These are phyloP conservation scores for Erithacus rubecula DNA, from an alignment of 2,797 vertebrate species.

Conservation along the genomic window DNA sequence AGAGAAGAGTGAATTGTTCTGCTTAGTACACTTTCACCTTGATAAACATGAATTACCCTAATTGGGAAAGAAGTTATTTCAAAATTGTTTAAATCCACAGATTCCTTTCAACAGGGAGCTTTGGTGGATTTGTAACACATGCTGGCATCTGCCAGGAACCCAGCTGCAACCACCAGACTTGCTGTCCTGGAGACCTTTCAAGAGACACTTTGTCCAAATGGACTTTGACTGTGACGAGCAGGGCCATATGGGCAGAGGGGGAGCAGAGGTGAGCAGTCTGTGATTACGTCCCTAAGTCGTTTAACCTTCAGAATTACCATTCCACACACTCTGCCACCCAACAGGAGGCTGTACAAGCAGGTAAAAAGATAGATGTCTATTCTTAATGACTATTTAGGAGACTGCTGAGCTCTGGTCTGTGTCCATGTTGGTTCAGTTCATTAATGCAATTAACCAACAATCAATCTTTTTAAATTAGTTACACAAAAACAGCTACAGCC, in stretches of 20 bases:
- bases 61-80: not conserved
- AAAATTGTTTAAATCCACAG: not conserved
- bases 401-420: conserved; percentile 49
- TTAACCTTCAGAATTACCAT: conserved; percentile 64
- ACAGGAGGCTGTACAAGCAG: conserved; percentile 41
- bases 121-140: not conserved
- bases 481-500: conserved; percentile 53
- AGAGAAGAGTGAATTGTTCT: not conserved
- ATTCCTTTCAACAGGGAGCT: not conserved
- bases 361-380: conserved; percentile 59
- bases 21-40: conserved; percentile 9
- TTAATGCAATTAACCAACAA: conserved; percentile 67
- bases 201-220: conserved; percentile 27
- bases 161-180: conserved; percentile 25
- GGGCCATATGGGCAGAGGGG: conserved; percentile 37
- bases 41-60: not conserved
- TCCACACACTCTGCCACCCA: conserved; percentile 10
- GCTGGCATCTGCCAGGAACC: not conserved
- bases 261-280: conserved; percentile 30
- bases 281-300: conserved; percentile 28
- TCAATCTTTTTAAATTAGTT: conserved; percentile 67
- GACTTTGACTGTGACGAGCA: not conserved
- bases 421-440: conserved; percentile 59
- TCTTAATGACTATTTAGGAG: conserved; percentile 55
- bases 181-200: conserved; percentile 41